Conservation (phyloP, 2,797 vertebrate genomes). For the Malurus splendens region DNA sequence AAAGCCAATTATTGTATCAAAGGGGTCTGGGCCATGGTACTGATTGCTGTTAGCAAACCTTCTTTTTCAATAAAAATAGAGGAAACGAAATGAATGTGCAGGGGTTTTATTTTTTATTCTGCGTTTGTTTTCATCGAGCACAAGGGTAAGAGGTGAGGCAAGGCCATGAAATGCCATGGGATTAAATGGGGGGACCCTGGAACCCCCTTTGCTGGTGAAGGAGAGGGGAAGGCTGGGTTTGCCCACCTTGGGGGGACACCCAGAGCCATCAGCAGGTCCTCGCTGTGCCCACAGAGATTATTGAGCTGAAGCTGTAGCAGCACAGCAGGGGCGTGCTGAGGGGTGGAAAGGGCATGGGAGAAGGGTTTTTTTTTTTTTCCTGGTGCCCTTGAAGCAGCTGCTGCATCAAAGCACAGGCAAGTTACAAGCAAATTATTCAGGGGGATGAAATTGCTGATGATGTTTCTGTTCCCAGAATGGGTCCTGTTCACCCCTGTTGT, state of each 20-base stretch:
- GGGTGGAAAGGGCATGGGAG: not conserved
- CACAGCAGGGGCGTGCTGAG: not conserved
- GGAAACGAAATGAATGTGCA: not conserved
- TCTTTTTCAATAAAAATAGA: constrained; percentile 59
- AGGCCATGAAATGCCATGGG: not conserved
- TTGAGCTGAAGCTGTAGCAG: not conserved
- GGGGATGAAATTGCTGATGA: not conserved
- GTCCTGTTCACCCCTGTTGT: not conserved
- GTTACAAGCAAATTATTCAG: not conserved
- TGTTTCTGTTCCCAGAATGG: constrained; percentile 8
- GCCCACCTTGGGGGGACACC: not conserved
- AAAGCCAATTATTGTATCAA: not conserved
- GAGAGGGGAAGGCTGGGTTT: not conserved
- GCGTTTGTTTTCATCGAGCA: not conserved
- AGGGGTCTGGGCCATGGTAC: not conserved
- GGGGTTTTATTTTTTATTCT: not conserved
- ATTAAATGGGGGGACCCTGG: not conserved
- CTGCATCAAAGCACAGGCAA: not conserved
- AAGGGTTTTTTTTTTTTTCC: not conserved
- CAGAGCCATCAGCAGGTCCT: not conserved
- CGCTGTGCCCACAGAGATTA: not conserved
- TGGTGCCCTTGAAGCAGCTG: not conserved
- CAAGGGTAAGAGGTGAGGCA: not conserved
- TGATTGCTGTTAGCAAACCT: constrained; percentile 3
- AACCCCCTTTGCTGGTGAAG: not conserved